Evolutionary conservation across 2,888 invertebrate species (phyloP).

Genomic region (Zhuqinia jingwanae): DNA sequence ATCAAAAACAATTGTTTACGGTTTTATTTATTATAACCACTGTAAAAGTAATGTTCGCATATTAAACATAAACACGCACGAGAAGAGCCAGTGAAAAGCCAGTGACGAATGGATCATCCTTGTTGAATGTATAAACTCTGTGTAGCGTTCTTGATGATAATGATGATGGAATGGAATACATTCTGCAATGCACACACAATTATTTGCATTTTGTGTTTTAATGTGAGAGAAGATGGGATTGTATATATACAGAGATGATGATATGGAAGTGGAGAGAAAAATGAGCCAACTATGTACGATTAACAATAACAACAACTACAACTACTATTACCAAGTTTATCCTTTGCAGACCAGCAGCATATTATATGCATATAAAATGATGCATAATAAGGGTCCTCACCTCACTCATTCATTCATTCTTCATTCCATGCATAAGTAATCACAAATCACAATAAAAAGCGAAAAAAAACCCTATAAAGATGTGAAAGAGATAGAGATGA

Average conservation of each 20-base stretch:
- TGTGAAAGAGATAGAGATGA: conserved; percentile 14
- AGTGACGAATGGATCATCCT: conserved; percentile 21
- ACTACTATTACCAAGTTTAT: background rate
- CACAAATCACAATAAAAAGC: conserved; percentile 58
- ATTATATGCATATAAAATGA: conserved; percentile 42
- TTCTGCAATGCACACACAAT: too few species aligned
- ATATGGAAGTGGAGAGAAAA: conserved; percentile 30
- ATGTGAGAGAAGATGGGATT: too few species aligned
- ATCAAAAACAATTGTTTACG: conserved; percentile 44
- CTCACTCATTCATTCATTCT: conserved; percentile 44
- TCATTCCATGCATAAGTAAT: conserved; percentile 66
- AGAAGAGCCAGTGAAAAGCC: too few species aligned
- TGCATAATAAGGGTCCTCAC: conserved; percentile 60
- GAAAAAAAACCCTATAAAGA: conserved; percentile 47
- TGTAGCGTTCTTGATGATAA: too few species aligned
- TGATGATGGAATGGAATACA: too few species aligned
- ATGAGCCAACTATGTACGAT: conserved; percentile 35
- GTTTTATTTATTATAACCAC: conserved; percentile 26
- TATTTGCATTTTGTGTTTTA: too few species aligned
- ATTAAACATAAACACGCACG: background rate
- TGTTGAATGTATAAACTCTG: too few species aligned
- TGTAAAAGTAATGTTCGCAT: conserved; percentile 36
- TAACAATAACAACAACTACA: background rate
- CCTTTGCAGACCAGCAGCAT: conserved; percentile 12
- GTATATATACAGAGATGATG: too few species aligned